These are phyloP conservation scores for Triplophysa bombifrons DNA, from an alignment of 2,797 vertebrate genomes.

Conservation along the genomic window DNA sequence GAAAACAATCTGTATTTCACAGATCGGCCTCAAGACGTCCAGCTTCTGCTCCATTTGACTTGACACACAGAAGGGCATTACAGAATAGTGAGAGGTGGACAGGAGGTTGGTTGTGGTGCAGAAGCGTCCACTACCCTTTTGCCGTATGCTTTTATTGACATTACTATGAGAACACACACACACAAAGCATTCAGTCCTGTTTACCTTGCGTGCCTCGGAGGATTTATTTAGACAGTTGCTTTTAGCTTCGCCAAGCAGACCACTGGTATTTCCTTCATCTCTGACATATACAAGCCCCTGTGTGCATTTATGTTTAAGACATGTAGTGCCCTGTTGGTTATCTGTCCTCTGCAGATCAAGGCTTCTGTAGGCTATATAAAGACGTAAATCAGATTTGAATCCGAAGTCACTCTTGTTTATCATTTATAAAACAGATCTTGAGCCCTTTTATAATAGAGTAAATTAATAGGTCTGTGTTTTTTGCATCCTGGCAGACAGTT, in stretches of 20 bases:
- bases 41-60: conserved; percentile 34
- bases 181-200: conserved; percentile 25
- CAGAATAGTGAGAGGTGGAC: conserved; percentile 24
- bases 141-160: conserved; percentile 43
- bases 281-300: conserved; percentile 24
- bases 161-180: conserved; percentile 24
- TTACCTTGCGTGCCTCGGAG: conserved; percentile 32
- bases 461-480: background rate
- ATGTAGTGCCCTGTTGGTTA: background rate
- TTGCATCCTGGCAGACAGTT: too few relatives aligned
- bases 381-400: background rate
- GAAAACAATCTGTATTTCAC: conserved; percentile 43
- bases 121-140: conserved; percentile 5
- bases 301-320: conserved; percentile 37
- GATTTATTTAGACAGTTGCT: conserved; percentile 51
- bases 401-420: background rate
- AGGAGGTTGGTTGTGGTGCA: conserved; percentile 21
- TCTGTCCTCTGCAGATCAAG: background rate
- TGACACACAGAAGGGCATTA: conserved; percentile 34
- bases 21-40: background rate
- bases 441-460: background rate
- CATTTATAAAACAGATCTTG: background rate
- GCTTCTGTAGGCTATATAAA: background rate
- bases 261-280: conserved; percentile 45
- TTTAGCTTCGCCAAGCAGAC: conserved; percentile 41